Evolutionary conservation across 2,888 invertebrate genomes (phyloP), one percentile per base, ranked within the genome.

Genomic region (Halictus quadricinctus): DNA sequence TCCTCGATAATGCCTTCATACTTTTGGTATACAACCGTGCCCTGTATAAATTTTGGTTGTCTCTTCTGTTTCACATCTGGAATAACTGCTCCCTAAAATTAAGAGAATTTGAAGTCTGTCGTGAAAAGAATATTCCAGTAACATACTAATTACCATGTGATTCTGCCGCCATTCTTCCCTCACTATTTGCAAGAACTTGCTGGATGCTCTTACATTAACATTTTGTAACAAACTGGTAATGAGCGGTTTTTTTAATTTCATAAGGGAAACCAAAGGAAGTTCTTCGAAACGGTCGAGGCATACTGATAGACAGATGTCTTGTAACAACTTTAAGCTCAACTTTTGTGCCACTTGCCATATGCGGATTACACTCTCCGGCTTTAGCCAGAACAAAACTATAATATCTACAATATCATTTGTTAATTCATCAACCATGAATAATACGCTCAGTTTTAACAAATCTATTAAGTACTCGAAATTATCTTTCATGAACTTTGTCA

Each of bases 271-370:
- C 7, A 84, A 4, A 7, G 93, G 89, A 18, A 93, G 70, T 54
- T 92, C 92, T 15, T 83, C 75, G 18, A 93, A 92, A 82, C 91
- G 88, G 60, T 92, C 92, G 48, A 94, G 86, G 76, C 92, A 93
- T 7, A 86, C 79, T 4, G 91, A 88, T 6, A 91, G 85, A 36
- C 88, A 90, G 10, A 91, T 70, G 75, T 93, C 91, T 73, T 83
- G 73, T 21, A 93, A 83, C 29, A 83, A 69, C 21, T 83, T 88
- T 54, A 93, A 77, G 46, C 88, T 85, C 64, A 93, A 84, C 29
- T 93, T 91, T 66, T 90, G 83, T 3, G 93, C 90, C 6, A 92
- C 41, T 25, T 88, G 79, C 93, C 93, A 94, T 58, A 93, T 87
- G 10, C 91, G 87, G 15, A 93, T 70, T 64, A 91, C 79, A 29